A percentile compares a stretch with the other conserved stretches of the same genome.
Conservation (phyloP, 2,888 invertebrate species). For the Leptinotarsa rubiginosa region DNA sequence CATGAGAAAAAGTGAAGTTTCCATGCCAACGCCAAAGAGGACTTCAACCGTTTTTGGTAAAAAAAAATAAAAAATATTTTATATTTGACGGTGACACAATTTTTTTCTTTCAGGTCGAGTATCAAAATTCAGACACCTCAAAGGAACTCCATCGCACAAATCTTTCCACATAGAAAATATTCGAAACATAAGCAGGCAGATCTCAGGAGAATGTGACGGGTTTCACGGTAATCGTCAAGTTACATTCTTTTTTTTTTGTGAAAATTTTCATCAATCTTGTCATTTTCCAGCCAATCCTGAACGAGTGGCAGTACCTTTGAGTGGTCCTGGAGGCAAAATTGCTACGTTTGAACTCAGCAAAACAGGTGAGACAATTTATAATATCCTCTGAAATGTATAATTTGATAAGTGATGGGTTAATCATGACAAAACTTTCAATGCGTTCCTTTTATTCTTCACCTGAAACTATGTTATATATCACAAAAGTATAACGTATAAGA, state of each 20-base stretch:
- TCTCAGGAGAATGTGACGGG: conserved; percentile 94
- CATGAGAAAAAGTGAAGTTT: conserved; percentile 64
- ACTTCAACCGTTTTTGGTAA: conserved; percentile 88
- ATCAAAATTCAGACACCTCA: conserved; percentile 92
- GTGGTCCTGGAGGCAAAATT: conserved; percentile 91
- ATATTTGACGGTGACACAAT: neutral
- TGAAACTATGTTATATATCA: too few relatives aligned
- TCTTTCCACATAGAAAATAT: conserved; percentile 93
- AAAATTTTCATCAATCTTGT: conserved; percentile 31
- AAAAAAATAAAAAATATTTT: neutral
- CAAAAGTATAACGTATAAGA: too few relatives aligned
- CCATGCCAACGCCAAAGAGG: conserved; percentile 78
- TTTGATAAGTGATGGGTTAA: too few relatives aligned
- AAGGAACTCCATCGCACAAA: conserved; percentile 91
- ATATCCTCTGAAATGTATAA: neutral
- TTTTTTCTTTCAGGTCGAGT: conserved; percentile 73
- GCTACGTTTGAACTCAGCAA: conserved; percentile 86
- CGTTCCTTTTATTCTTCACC: too few relatives aligned
- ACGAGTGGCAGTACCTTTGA: conserved; percentile 89
- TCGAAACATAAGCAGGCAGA: conserved; percentile 88
- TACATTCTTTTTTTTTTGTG: neutral
- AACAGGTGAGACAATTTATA: conserved; percentile 67
- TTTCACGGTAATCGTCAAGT: conserved; percentile 77
- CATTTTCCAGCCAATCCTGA: conserved; percentile 78
- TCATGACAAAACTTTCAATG: too few relatives aligned